These are phyloP conservation scores for Percopsis omiscomaycus DNA, from an alignment of 2,797 vertebrate genomes.

Conservation along the genomic window DNA sequence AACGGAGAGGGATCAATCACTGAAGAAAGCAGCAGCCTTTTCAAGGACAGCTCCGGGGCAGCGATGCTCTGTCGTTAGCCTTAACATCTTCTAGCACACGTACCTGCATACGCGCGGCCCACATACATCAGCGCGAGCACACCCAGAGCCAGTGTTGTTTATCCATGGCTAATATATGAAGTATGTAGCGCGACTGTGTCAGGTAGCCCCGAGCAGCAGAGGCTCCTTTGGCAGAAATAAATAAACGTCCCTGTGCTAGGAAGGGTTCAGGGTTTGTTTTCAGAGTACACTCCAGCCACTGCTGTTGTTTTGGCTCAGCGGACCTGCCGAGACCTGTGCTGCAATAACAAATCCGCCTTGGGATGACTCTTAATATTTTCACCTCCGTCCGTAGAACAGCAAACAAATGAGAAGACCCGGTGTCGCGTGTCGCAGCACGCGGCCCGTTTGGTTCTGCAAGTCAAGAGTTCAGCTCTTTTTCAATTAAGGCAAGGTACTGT, in stretches of 20 bases:
- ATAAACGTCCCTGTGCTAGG: conserved; percentile 60
- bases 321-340: conserved; percentile 55
- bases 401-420: conserved; percentile 37
- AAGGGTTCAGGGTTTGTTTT: conserved; percentile 71
- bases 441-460: neutral
- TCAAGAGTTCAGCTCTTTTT: conserved; percentile 41
- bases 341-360: conserved; percentile 75
- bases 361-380: conserved; percentile 71
- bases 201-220: conserved; percentile 41
- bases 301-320: conserved; percentile 64
- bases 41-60: conserved; percentile 53
- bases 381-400: conserved; percentile 51
- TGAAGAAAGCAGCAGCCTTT: conserved; percentile 49
- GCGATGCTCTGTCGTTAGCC: conserved; percentile 43
- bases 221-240: conserved; percentile 53
- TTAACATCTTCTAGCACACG: conserved; percentile 43
- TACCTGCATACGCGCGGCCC: conserved; percentile 17
- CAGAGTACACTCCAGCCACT: conserved; percentile 55
- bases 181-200: conserved; percentile 46
- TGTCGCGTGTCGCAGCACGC: conserved; percentile 17
- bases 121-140: conserved; percentile 38
- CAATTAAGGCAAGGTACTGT: conserved; percentile 31
- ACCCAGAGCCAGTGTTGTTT: conserved; percentile 53
- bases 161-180: conserved; percentile 54
- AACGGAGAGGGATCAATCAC: conserved; percentile 49